Evolutionary conservation across 1,140 invertebrate genomes (phyloP), one percentile per base, ranked within the genome.

Genomic region (Cardiocondyla obscurior): DNA sequence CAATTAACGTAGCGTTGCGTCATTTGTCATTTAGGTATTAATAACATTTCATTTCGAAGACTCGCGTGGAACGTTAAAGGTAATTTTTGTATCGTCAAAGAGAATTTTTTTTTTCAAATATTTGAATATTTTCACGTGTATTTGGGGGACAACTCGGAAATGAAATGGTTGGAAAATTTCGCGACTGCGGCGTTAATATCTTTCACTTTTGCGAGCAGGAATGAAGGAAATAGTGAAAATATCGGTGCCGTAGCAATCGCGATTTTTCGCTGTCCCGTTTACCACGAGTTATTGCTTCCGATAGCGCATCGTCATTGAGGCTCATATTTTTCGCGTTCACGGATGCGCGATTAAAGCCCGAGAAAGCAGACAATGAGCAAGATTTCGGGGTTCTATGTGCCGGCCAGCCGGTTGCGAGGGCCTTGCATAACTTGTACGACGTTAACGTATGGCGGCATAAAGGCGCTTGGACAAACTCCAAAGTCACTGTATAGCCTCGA

Each of bases 251-350:
- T 72, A 28, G 49, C 33, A 72, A 76, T 76, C 72, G 57, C 28
- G 72, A 74, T 67, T 81, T 65, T 81, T 81, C 62, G 44, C 39
- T 46, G 49, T 81, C 53, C 36, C 42, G 25, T 44, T 28, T 65
- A 70, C 28, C 62, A 86, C 84, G 88, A 92, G 88, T 91, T 91
- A 91, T 90, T 81, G 85, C 84, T 85, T 83, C 85, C 88, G 84
- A 91, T 90, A 90, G 82, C 82, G 84, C 87, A 85, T 87, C 85
- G 85, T 89, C 85, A 81, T 81, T 81, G 64, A 46, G 77, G 72
- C 55, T 83, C 88, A 89, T 90, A 92, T 91, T 92, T 92, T 89
- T 85, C 83, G 89, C 58, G 84, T 85, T 85, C 76, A 44, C 57
- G 81, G 83, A 69, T 76, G 85, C 86, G 51, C 82, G 85, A 88